Percentiles rank a stretch among this genome's conserved stretches.
phyloP scores from a whole-genome alignment of 2,797 vertebrate species.

The Crocidura indochinensis region DNA sequence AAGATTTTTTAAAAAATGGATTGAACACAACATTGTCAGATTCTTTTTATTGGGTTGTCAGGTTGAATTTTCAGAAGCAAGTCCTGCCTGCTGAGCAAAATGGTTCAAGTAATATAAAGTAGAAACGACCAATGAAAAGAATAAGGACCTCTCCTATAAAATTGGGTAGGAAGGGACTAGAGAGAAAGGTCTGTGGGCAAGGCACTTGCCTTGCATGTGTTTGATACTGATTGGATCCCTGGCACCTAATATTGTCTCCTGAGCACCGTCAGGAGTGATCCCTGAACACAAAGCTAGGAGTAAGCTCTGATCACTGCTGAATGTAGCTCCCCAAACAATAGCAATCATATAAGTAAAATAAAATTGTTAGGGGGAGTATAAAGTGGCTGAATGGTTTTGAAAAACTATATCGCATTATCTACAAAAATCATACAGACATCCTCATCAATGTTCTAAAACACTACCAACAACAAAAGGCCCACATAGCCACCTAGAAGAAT shows the following conservation, averaged over 20 bases:
- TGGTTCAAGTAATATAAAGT: conserved; percentile 9
- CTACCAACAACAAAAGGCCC: background rate
- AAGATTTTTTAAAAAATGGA: background rate
- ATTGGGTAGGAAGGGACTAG: too few species aligned
- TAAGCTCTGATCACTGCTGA: too few species aligned
- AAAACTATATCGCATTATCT: background rate
- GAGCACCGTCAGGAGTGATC: too few species aligned
- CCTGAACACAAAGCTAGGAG: too few species aligned
- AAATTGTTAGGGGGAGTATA: too few species aligned
- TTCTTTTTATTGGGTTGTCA: conserved; percentile 36
- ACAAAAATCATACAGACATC: background rate
- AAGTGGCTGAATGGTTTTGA: background rate
- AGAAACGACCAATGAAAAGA: background rate
- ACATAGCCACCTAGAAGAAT: background rate
- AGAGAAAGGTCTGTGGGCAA: too few species aligned
- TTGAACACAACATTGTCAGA: too few species aligned
- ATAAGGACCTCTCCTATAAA: background rate
- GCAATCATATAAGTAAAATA: too few species aligned
- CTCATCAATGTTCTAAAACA: background rate
- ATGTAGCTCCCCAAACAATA: too few species aligned
- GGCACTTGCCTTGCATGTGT: too few species aligned
- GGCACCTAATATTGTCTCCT: too few species aligned
- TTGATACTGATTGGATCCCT: too few species aligned
- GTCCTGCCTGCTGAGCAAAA: background rate
- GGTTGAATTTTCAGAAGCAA: conserved; percentile 37